These are phyloP conservation scores for Megathymus violae DNA, from an alignment of 1,140 invertebrate species.

Conservation along the genomic window DNA sequence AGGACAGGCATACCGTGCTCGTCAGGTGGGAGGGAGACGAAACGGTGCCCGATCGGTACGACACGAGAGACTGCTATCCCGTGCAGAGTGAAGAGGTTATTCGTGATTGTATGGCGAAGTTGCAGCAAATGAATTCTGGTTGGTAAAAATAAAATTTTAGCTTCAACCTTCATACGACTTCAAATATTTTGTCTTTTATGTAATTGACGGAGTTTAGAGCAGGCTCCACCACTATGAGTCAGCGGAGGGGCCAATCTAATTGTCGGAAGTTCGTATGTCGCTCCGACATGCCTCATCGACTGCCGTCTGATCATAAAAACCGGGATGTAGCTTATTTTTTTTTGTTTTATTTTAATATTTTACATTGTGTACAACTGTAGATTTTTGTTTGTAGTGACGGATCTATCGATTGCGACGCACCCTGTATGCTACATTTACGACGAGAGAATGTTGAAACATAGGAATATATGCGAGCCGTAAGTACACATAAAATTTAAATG, in stretches of 20 bases:
- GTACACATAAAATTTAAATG: too few species aligned
- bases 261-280: too few species aligned
- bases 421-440: conserved; percentile 90
- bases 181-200: too few species aligned
- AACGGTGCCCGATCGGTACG: conserved; percentile 84
- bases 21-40: conserved; percentile 82
- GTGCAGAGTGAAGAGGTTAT: conserved; percentile 83
- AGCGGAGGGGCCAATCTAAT: too few species aligned
- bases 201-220: too few species aligned
- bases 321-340: not conserved
- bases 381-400: conserved; percentile 84
- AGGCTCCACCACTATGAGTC: too few species aligned
- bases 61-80: conserved; percentile 90
- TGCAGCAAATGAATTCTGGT: conserved; percentile 85
- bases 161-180: too few species aligned
- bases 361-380: conserved; percentile 29
- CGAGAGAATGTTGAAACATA: conserved; percentile 90
- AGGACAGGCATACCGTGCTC: conserved; percentile 68
- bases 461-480: conserved; percentile 86
- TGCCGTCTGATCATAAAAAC: too few species aligned
- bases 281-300: too few species aligned
- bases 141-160: not conserved
- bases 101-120: conserved; percentile 57
- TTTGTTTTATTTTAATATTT: conserved; percentile 25
- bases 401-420: conserved; percentile 84